Conservation (phyloP, 2,888 invertebrate species). For the Sesamia inferens region DNA sequence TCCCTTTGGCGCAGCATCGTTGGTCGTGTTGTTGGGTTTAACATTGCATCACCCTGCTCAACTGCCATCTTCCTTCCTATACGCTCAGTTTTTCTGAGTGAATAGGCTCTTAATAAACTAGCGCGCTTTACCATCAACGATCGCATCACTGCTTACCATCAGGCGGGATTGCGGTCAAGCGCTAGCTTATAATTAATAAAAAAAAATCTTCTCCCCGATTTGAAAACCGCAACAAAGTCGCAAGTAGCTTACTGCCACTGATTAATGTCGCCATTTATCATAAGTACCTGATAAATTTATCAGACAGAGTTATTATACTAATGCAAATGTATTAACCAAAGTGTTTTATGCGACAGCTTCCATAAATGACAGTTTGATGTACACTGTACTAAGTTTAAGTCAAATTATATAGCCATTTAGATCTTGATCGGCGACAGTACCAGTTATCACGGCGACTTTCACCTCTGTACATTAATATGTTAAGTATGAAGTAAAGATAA, state of each 20-base stretch:
- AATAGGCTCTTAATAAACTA: too few species aligned
- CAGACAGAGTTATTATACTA: constrained; percentile 19
- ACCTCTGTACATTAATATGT: constrained; percentile 10
- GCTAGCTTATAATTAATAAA: too few species aligned
- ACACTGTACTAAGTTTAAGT: constrained; percentile 31
- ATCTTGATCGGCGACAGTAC: constrained; percentile 35
- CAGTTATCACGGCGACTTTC: constrained; percentile 36
- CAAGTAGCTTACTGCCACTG: constrained; percentile 16
- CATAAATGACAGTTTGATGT: constrained; percentile 39
- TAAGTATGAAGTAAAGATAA: constrained; percentile 12
- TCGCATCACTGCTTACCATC: too few species aligned
- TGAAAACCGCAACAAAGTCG: constrained; percentile 1
- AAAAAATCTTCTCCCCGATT: neutral
- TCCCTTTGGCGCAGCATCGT: too few species aligned
- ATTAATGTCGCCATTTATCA: constrained; percentile 38
- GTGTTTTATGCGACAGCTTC: constrained; percentile 44
- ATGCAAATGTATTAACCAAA: constrained; percentile 45
- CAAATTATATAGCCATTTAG: constrained; percentile 45
- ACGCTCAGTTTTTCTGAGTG: too few species aligned
- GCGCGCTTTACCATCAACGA: too few species aligned
- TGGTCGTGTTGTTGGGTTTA: too few species aligned
- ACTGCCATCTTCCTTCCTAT: too few species aligned
- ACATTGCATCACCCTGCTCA: too few species aligned
- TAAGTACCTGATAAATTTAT: constrained; percentile 38
- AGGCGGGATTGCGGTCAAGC: too few species aligned